These are phyloP conservation scores for Phymastichus coffea DNA, from an alignment of 1,140 invertebrate species.

Conservation along the genomic window DNA sequence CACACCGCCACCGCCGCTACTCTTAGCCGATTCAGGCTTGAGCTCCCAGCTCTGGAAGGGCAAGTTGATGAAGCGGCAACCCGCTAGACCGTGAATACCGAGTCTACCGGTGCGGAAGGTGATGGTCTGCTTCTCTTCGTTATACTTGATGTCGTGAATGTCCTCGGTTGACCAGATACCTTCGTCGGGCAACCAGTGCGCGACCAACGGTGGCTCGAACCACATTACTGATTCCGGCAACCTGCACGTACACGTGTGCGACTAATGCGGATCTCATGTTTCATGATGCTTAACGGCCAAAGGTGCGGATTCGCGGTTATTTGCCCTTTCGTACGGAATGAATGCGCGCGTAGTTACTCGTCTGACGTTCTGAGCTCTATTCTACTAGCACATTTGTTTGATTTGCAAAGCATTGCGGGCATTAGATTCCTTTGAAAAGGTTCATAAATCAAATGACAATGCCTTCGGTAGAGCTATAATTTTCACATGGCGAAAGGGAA, in stretches of 20 bases:
- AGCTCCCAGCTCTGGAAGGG: slow-evolving; percentile 86
- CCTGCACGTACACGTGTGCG: slow-evolving; percentile 48
- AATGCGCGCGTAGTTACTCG: too few relatives aligned
- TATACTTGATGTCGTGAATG: slow-evolving; percentile 79
- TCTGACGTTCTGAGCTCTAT: too few relatives aligned
- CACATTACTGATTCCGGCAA: slow-evolving; percentile 75
- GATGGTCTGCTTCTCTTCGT: slow-evolving; percentile 77
- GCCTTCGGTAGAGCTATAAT: too few relatives aligned
- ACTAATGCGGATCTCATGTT: not conserved
- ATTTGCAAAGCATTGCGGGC: too few relatives aligned
- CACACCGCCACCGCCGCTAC: slow-evolving; percentile 56
- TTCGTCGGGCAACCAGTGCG: slow-evolving; percentile 67
- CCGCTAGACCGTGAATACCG: slow-evolving; percentile 74
- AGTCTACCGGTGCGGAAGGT: slow-evolving; percentile 73
- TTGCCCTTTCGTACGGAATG: too few relatives aligned
- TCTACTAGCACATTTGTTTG: too few relatives aligned
- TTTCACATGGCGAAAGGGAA: too few relatives aligned
- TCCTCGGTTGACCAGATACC: slow-evolving; percentile 72
- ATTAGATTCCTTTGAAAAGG: too few relatives aligned
- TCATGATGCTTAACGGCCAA: not conserved
- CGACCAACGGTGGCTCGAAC: slow-evolving; percentile 79
- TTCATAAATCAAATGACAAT: too few relatives aligned
- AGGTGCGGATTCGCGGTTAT: too few relatives aligned
- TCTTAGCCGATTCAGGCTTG: slow-evolving; percentile 63
- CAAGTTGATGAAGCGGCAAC: slow-evolving; percentile 74